Evolutionary conservation across 2,113 vertebrate species (phyloP).

Genomic region (Psettodes erumei): DNA sequence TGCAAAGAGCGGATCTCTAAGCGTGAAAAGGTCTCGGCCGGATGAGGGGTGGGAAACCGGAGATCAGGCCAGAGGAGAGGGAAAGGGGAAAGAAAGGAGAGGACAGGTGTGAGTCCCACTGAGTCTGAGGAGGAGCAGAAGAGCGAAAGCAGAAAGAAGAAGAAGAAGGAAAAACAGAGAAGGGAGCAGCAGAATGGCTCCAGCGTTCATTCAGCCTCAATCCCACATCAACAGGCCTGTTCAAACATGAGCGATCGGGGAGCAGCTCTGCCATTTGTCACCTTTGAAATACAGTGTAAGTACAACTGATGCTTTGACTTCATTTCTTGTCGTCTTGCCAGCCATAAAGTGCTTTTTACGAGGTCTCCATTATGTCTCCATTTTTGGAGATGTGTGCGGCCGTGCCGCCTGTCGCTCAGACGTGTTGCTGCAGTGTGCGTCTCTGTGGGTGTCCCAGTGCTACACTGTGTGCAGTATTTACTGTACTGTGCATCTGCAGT

Average conservation of each 20-base stretch:
- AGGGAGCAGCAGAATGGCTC: slow-evolving; percentile 28
- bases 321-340: slow-evolving; percentile 9
- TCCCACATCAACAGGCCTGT: slow-evolving; percentile 67
- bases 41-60: slow-evolving; percentile 1
- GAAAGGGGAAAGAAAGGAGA: slow-evolving; percentile 34
- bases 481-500: neutral
- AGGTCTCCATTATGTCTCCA: too few relatives aligned
- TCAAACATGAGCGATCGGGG: slow-evolving; percentile 26
- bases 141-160: slow-evolving; percentile 18
- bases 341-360: neutral
- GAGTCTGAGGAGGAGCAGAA: slow-evolving; percentile 35
- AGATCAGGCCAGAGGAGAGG: slow-evolving; percentile 1
- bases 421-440: neutral
- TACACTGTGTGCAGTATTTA: neutral
- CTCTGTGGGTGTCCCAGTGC: neutral
- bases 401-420: neutral
- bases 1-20: slow-evolving; percentile 4
- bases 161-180: neutral
- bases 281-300: slow-evolving; percentile 3
- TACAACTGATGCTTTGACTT: slow-evolving; percentile 9
- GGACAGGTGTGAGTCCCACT: slow-evolving; percentile 60
- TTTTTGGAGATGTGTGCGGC: neutral
- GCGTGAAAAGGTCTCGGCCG: neutral
- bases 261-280: slow-evolving; percentile 39
- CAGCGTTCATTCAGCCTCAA: slow-evolving; percentile 34